These are phyloP conservation scores for Tipula vernalis DNA, from an alignment of 2,888 invertebrate species.

Conservation along the genomic window DNA sequence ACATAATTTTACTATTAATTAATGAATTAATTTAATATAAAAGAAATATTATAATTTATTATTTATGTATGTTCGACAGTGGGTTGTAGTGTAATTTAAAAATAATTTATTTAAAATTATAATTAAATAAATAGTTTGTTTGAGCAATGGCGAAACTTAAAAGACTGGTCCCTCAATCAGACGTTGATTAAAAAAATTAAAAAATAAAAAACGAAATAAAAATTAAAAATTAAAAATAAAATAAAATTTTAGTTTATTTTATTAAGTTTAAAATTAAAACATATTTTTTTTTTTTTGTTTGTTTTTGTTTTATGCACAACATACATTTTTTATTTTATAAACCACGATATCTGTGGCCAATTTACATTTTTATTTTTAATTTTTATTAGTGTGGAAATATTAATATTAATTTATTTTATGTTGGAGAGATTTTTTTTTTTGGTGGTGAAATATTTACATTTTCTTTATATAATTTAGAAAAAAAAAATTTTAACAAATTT, in stretches of 20 bases:
- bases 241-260: constrained; percentile 8
- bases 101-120: not conserved
- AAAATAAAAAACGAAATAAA: constrained; percentile 11
- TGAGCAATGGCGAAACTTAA: constrained; percentile 38
- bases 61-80: not conserved
- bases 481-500: not conserved
- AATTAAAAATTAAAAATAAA: constrained; percentile 7
- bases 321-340: constrained; percentile 14
- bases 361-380: not conserved
- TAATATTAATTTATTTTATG: not conserved
- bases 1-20: not conserved
- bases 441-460: not conserved
- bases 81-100: not conserved
- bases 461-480: not conserved
- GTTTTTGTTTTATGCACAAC: constrained; percentile 17
- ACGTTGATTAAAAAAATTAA: constrained; percentile 23
- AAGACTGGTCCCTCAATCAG: constrained; percentile 39
- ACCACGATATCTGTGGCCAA: not conserved
- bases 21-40: not conserved
- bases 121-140: constrained; percentile 9
- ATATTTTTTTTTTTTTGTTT: constrained; percentile 19
- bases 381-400: not conserved
- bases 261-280: constrained; percentile 17
- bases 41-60: not conserved
- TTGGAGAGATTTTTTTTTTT: not conserved